Base-by-base conservation (phyloP, 1,140 invertebrate species). In the Drosophila nigrodunni region DNA sequence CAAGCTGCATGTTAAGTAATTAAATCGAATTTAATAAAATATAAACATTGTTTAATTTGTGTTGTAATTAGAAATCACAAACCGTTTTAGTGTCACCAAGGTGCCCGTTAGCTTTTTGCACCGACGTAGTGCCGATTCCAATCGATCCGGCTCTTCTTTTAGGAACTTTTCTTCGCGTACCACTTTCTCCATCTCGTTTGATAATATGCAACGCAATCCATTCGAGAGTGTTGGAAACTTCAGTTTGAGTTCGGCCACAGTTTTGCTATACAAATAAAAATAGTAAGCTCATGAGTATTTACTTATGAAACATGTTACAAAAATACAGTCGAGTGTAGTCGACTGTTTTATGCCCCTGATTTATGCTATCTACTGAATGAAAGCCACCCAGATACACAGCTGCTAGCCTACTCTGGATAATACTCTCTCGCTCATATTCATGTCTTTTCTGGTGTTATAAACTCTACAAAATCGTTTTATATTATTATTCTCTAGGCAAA, bases 51-150 rank as follows among this genome's bases (percentile, higher is more conserved):
- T 15, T 15, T 15, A 15, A 15, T 15, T 15, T 15, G 15, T 15
- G 15, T 21, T 21, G 18, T 21, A 21, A 21, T 21, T 21, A 2
- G n/a, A 58, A 58, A 37, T 37, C 7, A 74, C 72, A 75, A 95
- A 99, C 98, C 98, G 96, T 95, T 99, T 99, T 18, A 99, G 93
- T 52, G 98, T 99, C 47, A 99, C 98, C 74, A 99, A 94, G 43
- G 98, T 99, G 68, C 98, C 97, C 7, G 98, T 99, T 10, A 99
- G 93, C 92, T 99, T 99, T 93, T 99, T 99, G 94, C 98, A 99
- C 67, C 98, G 94, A 80, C 97, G 95, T 58, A 99, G 93, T 46
- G 97, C 97, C 76, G 95, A 96, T 90, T 99, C 98, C 43, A 99
- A 92, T 70, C 97, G 94, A 90, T 98, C 97, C 0, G 98, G 98